These are phyloP conservation scores for Ciconia nigra DNA, from an alignment of 2,797 vertebrate genomes.

Conservation along the genomic window DNA sequence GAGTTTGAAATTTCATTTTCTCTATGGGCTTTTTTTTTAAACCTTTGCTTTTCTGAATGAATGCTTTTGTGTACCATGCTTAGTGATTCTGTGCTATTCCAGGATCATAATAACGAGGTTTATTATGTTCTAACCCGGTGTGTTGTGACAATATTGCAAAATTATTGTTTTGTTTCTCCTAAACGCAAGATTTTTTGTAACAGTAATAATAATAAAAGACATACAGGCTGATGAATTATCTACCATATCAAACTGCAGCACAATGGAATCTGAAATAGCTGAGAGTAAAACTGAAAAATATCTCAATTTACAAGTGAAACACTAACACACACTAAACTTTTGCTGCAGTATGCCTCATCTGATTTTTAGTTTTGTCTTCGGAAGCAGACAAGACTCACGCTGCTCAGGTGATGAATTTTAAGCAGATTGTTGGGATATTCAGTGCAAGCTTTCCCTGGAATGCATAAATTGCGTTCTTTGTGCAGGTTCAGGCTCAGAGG, in stretches of 20 bases:
- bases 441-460: not conserved
- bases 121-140: not conserved
- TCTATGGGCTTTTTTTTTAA: not conserved
- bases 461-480: not conserved
- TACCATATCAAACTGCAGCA: not conserved
- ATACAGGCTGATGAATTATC: not conserved
- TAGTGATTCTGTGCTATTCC: not conserved
- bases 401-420: not conserved
- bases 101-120: not conserved
- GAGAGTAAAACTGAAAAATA: not conserved
- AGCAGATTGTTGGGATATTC: not conserved
- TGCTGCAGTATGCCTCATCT: not conserved
- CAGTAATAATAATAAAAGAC: slow-evolving; percentile 30
- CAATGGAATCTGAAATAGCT: not conserved
- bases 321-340: not conserved
- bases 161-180: slow-evolving; percentile 52
- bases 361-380: not conserved
- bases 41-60: not conserved
- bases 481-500: slow-evolving; percentile 16
- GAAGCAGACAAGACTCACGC: not conserved
- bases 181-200: not conserved
- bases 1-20: not conserved
- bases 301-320: not conserved
- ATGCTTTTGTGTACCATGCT: not conserved
- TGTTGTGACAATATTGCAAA: slow-evolving; percentile 37